Evolutionary conservation across 2,113 vertebrate species (phyloP).

Genomic region (Archilochus colubris): DNA sequence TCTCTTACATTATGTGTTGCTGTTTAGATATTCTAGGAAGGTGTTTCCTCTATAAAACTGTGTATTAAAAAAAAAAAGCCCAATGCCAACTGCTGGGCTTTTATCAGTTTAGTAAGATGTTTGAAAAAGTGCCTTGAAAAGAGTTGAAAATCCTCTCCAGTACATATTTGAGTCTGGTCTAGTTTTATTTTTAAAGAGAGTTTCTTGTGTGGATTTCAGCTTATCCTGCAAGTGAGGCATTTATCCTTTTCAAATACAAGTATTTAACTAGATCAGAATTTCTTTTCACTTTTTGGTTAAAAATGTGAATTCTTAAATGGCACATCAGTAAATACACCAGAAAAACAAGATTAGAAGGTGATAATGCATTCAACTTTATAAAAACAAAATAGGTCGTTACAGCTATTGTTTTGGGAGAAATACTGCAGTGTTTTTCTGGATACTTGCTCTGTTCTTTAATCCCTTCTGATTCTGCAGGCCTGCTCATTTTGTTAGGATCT

Average conservation of each 20-base stretch:
- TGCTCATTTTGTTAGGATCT: background rate
- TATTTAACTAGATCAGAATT: background rate
- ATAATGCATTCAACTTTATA: background rate
- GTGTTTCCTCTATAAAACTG: background rate
- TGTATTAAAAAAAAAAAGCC: background rate
- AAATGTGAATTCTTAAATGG: background rate
- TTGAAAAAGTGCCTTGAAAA: background rate
- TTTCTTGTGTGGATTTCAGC: background rate
- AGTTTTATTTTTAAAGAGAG: background rate
- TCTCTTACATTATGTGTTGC: background rate
- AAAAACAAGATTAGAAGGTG: background rate
- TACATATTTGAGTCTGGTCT: background rate
- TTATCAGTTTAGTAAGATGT: background rate
- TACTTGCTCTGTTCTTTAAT: background rate
- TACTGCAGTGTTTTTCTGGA: background rate
- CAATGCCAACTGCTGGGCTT: background rate
- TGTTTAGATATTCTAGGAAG: background rate
- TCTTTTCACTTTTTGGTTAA: background rate
- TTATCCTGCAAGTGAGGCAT: background rate
- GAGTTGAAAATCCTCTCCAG: slow-evolving; percentile 1
- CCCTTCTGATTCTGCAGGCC: background rate
- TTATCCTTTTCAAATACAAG: background rate
- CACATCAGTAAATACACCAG: background rate
- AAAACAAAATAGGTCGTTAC: background rate
- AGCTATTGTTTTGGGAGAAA: background rate